phyloP scores from a whole-genome alignment of 2,888 invertebrate genomes.

The Cosmorhoe ocellata region DNA sequence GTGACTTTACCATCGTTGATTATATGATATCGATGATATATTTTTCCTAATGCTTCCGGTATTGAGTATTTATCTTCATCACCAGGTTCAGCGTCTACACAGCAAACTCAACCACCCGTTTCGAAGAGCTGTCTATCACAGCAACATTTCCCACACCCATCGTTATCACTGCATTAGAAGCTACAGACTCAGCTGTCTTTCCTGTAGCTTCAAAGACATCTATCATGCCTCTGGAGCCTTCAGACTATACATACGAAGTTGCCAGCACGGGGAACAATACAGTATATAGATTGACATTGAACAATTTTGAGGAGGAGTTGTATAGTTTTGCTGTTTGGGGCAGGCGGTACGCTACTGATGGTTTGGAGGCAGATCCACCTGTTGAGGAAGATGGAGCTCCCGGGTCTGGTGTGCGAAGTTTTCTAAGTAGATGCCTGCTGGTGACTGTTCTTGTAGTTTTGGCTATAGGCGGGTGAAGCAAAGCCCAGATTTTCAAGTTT shows the following conservation, averaged over 20 bases:
- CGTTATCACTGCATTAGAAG: slow-evolving; percentile 39
- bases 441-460: slow-evolving; percentile 13
- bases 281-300: slow-evolving; percentile 45
- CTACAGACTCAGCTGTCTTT: slow-evolving; percentile 63
- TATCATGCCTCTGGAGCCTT: slow-evolving; percentile 72
- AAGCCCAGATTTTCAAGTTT: no score
- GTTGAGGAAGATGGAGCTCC: slow-evolving; percentile 23
- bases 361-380: slow-evolving; percentile 50
- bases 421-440: slow-evolving; percentile 30
- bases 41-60: no score
- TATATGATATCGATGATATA: no score
- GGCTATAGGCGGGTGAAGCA: neutral
- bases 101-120: slow-evolving; percentile 61
- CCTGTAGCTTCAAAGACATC: slow-evolving; percentile 75
- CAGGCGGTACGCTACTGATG: slow-evolving; percentile 72
- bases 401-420: slow-evolving; percentile 23
- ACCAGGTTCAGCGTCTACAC: slow-evolving; percentile 71
- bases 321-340: slow-evolving; percentile 80
- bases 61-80: no score
- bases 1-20: no score
- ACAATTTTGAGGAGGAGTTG: slow-evolving; percentile 52
- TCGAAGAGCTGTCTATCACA: slow-evolving; percentile 69
- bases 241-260: slow-evolving; percentile 50
- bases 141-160: slow-evolving; percentile 66
- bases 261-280: slow-evolving; percentile 31